Evolutionary conservation across 2,113 vertebrate genomes (phyloP).

Genomic region (Rhinoderma darwinii): DNA sequence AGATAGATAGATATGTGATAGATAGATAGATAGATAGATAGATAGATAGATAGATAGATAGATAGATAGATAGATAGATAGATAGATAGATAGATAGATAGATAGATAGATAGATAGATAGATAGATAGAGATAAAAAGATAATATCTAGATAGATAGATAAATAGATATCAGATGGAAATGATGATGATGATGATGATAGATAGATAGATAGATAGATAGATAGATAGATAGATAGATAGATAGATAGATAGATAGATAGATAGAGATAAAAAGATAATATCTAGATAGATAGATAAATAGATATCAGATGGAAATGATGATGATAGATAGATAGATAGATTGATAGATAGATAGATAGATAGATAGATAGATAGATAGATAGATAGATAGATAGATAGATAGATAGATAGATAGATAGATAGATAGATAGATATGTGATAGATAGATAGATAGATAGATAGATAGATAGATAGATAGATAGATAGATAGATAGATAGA

Average conservation of each 20-base stretch:
- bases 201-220: background rate
- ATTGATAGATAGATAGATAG: background rate
- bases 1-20: slow-evolving; percentile 31
- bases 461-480: slow-evolving; percentile 24
- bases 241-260: slow-evolving; percentile 7
- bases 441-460: background rate
- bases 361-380: background rate
- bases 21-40: no score
- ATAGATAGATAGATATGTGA: background rate
- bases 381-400: background rate
- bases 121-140: background rate
- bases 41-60: no score
- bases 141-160: background rate
- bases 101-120: no score
- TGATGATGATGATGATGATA: no score
- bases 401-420: background rate
- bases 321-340: background rate
- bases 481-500: slow-evolving; percentile 29
- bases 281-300: slow-evolving; percentile 5
- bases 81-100: no score
- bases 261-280: no score
- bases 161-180: background rate
- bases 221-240: background rate
- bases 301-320: no score
- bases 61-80: no score